Percentiles rank a stretch among this genome's conserved stretches.
These are phyloP conservation scores for Portunus trituberculatus DNA, from an alignment of 1,140 invertebrate genomes.

Conservation along the genomic window DNA sequence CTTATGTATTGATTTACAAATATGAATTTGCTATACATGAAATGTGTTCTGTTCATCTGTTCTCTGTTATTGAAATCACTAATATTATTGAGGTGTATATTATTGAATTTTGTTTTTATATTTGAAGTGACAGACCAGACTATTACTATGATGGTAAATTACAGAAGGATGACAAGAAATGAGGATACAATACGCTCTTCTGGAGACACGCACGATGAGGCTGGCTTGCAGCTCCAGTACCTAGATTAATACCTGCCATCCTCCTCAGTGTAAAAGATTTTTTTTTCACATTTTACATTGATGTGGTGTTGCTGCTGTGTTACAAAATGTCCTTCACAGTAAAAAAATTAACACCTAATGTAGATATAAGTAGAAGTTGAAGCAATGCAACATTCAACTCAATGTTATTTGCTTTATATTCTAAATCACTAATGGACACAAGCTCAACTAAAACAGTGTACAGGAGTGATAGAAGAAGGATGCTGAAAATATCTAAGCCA, in stretches of 20 bases:
- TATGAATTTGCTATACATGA: too few relatives aligned
- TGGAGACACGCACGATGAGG: neutral
- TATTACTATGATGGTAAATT: constrained; percentile 4
- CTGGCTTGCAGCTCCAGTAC: constrained; percentile 50
- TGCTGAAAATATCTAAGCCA: neutral
- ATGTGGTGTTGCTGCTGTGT: neutral
- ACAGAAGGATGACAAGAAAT: constrained; percentile 30
- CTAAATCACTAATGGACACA: neutral
- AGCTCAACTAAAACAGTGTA: neutral
- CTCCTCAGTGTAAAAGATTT: neutral
- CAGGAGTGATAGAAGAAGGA: neutral
- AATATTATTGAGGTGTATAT: neutral
- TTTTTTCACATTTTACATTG: neutral
- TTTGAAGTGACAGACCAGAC: neutral
- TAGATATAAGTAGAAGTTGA: constrained; percentile 14
- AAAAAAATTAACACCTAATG: neutral
- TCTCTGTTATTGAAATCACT: neutral
- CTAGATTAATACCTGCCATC: constrained; percentile 37
- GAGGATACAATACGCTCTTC: constrained; percentile 20
- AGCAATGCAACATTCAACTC: neutral
- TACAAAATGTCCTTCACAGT: neutral
- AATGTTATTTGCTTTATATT: neutral
- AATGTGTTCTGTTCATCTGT: too few relatives aligned
- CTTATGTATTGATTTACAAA: too few relatives aligned
- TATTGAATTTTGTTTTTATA: neutral